Percentiles rank a stretch among this genome's conserved stretches.
Conservation (phyloP, 2,113 vertebrate species). For the Pterocles gutturalis region DNA sequence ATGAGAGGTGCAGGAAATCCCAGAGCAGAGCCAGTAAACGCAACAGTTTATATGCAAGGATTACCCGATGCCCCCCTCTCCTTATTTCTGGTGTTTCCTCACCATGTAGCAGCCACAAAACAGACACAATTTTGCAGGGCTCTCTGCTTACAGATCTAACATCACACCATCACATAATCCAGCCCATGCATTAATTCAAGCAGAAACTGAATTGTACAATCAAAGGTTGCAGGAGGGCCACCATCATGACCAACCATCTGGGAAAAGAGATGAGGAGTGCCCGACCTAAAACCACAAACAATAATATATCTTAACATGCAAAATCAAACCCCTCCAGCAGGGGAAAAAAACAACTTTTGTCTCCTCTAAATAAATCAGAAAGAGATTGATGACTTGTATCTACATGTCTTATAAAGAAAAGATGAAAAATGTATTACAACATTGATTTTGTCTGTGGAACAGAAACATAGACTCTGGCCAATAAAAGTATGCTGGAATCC, state of each 20-base stretch:
- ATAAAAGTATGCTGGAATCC: not conserved
- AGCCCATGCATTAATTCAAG: not conserved
- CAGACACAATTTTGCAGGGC: not conserved
- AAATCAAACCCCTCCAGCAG: not conserved
- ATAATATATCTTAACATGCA: not conserved
- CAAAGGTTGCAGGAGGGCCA: not conserved
- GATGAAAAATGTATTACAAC: not conserved
- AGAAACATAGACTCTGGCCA: not conserved
- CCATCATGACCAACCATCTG: not conserved
- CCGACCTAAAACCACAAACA: not conserved
- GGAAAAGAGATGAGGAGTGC: not conserved
- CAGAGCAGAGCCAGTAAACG: not conserved
- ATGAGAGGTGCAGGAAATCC: not conserved
- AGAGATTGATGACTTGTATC: not conserved
- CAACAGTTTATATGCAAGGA: rapidly evolving
- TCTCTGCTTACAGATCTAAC: not conserved
- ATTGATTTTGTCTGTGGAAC: not conserved
- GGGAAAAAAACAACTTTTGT: not conserved
- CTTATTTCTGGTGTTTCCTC: not conserved
- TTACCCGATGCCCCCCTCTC: rapidly evolving
- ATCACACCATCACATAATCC: not conserved
- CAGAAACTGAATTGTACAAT: not conserved
- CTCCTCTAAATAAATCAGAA: not conserved
- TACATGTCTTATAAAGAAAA: not conserved
- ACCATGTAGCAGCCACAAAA: not conserved